These are phyloP conservation scores for Pseudococcus viburni DNA, from an alignment of 2,888 invertebrate species.

Conservation along the genomic window DNA sequence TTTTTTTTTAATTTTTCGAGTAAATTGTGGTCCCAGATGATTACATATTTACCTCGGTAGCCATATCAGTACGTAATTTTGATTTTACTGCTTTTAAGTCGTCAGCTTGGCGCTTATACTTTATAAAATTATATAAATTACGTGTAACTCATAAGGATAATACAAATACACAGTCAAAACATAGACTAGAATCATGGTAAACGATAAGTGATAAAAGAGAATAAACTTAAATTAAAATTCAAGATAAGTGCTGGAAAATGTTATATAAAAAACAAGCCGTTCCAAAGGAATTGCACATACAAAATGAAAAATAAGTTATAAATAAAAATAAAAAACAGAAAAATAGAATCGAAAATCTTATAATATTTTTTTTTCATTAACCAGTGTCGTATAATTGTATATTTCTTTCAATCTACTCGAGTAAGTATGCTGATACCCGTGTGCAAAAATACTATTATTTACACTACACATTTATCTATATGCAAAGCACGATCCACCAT, in stretches of 20 bases:
- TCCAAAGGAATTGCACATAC: slow-evolving; percentile 53
- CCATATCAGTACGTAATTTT: slow-evolving; percentile 38
- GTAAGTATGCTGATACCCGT: neutral
- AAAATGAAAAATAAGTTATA: slow-evolving; percentile 16
- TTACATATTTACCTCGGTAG: slow-evolving; percentile 41
- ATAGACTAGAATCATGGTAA: slow-evolving; percentile 58
- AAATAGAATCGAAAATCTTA: slow-evolving; percentile 6
- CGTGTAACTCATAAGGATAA: slow-evolving; percentile 6
- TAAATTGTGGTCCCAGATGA: slow-evolving; percentile 51
- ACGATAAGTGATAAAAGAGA: slow-evolving; percentile 56
- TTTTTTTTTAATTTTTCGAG: slow-evolving; percentile 19
- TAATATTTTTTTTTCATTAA: neutral
- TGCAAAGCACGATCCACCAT: neutral
- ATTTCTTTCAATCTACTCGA: neutral
- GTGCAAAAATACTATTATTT: slow-evolving; percentile 10
- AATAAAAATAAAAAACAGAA: slow-evolving; percentile 1
- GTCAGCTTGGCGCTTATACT: slow-evolving; percentile 41
- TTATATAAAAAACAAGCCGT: slow-evolving; percentile 49
- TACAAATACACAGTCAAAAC: slow-evolving; percentile 56
- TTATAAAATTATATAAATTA: slow-evolving; percentile 19
- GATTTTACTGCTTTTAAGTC: slow-evolving; percentile 41
- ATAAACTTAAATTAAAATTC: slow-evolving; percentile 32
- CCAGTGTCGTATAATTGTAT: neutral
- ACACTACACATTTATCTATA: neutral
- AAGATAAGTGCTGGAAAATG: slow-evolving; percentile 51